phyloP scores from a whole-genome alignment of 64 coral and sea anemone species.

The Cladopsammia gracilis region DNA sequence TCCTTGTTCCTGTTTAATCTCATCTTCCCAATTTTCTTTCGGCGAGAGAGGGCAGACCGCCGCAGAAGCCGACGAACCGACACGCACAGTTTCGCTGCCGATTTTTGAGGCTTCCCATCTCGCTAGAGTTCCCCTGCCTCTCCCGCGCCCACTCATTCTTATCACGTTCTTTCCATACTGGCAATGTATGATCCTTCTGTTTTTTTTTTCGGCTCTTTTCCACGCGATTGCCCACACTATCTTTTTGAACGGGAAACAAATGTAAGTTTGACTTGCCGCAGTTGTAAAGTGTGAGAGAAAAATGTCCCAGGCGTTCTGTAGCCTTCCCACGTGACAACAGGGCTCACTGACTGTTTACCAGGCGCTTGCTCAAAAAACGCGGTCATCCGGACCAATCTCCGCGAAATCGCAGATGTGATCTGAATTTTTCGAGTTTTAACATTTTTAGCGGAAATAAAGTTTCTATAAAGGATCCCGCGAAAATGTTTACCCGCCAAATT shows the following conservation, averaged over 20 bases:
- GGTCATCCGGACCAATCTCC: not conserved
- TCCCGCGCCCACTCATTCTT: conserved; percentile 62
- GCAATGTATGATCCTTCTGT: not conserved
- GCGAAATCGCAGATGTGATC: too few relatives aligned
- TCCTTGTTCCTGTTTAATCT: not conserved
- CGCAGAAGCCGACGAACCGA: conserved; percentile 4
- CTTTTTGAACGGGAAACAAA: not conserved
- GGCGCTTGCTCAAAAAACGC: too few relatives aligned
- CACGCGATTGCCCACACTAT: not conserved
- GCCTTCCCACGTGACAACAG: not conserved
- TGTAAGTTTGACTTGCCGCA: too few relatives aligned
- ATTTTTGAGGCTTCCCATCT: conserved; percentile 38
- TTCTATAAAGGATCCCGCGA: too few relatives aligned
- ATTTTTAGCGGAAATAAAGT: too few relatives aligned
- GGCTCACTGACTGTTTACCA: not conserved
- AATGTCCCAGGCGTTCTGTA: conserved; percentile 37
- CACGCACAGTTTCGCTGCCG: not conserved
- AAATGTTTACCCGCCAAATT: too few relatives aligned
- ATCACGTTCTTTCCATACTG: not conserved
- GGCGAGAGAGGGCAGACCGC: not conserved
- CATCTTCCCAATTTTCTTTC: not conserved
- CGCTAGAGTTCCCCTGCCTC: conserved; percentile 56
- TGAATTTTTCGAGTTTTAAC: too few relatives aligned
- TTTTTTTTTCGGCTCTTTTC: not conserved
- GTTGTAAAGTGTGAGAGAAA: not conserved